Evolutionary conservation across 2,888 invertebrate species (phyloP).

Genomic region (Parapristionchus giblindavisi): DNA sequence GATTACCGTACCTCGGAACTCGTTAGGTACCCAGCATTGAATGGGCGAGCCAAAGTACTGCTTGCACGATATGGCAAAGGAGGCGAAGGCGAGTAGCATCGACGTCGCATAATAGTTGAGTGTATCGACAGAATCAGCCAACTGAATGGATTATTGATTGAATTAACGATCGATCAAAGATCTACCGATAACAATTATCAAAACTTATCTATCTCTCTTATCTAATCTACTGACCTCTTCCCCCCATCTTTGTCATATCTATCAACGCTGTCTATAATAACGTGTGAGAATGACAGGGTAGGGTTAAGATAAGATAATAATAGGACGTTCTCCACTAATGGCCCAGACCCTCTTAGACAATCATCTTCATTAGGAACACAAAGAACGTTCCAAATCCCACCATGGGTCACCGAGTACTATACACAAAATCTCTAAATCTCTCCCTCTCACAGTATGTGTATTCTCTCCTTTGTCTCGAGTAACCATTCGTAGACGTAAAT

Average conservation of each 20-base stretch:
- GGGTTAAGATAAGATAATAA: too few species aligned
- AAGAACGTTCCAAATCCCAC: too few species aligned
- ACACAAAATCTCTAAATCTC: too few species aligned
- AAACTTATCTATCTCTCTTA: background rate
- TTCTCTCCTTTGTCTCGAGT: too few species aligned
- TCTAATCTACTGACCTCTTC: background rate
- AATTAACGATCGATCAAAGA: background rate
- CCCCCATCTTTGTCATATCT: background rate
- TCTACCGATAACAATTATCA: background rate
- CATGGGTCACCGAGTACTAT: too few species aligned
- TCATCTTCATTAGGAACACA: too few species aligned
- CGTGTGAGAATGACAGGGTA: too few species aligned
- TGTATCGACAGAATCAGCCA: slow-evolving; percentile 72
- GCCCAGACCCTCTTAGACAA: too few species aligned
- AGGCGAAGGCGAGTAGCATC: slow-evolving; percentile 70
- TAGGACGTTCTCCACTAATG: too few species aligned
- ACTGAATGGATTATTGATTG: slow-evolving; percentile 39
- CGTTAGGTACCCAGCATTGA: slow-evolving; percentile 70
- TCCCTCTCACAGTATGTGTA: too few species aligned
- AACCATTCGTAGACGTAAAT: too few species aligned
- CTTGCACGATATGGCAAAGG: slow-evolving; percentile 72
- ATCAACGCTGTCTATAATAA: background rate
- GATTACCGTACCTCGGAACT: slow-evolving; percentile 44
- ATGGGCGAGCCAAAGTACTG: slow-evolving; percentile 73
- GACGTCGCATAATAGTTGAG: slow-evolving; percentile 72